These are phyloP conservation scores for Corvus cornix DNA, from an alignment of 2,113 vertebrate species.

Conservation along the genomic window DNA sequence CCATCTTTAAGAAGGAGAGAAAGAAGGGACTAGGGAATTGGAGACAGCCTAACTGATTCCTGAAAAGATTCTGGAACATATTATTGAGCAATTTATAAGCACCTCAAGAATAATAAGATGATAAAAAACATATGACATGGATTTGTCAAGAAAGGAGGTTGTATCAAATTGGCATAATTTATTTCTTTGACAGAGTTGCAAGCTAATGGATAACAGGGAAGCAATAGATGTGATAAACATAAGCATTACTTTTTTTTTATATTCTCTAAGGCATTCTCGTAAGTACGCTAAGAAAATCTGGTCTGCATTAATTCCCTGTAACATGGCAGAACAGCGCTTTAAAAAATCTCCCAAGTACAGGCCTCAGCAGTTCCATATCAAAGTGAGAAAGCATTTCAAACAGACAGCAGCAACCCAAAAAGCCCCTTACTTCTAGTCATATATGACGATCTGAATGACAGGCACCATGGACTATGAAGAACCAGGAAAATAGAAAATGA, in stretches of 20 bases:
- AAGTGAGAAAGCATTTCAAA: not conserved
- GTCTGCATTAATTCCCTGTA: slow-evolving; percentile 17
- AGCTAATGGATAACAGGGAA: slow-evolving; percentile 55
- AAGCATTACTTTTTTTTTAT: not conserved
- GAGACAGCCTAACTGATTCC: slow-evolving; percentile 9
- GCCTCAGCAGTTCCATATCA: not conserved
- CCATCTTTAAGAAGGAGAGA: slow-evolving; percentile 41
- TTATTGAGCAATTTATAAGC: slow-evolving; percentile 48
- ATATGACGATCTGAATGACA: not conserved
- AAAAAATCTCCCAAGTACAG: not conserved
- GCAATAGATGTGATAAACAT: slow-evolving; percentile 16
- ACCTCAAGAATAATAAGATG: slow-evolving; percentile 40
- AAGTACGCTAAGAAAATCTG: not conserved
- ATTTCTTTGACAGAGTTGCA: slow-evolving; percentile 38
- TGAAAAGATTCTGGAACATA: slow-evolving; percentile 55
- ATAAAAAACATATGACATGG: slow-evolving; percentile 52
- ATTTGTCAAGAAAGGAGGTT: slow-evolving; percentile 39
- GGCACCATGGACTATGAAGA: not conserved
- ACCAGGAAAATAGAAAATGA: not conserved
- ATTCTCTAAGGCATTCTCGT: not conserved
- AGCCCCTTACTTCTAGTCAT: not conserved
- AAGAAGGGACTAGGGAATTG: slow-evolving; percentile 4
- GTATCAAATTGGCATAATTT: slow-evolving; percentile 13
- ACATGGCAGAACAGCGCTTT: not conserved
- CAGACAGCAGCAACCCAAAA: not conserved